These are phyloP conservation scores for Corythornis leucogaster DNA, from an alignment of 2,797 vertebrate species.

Conservation along the genomic window DNA sequence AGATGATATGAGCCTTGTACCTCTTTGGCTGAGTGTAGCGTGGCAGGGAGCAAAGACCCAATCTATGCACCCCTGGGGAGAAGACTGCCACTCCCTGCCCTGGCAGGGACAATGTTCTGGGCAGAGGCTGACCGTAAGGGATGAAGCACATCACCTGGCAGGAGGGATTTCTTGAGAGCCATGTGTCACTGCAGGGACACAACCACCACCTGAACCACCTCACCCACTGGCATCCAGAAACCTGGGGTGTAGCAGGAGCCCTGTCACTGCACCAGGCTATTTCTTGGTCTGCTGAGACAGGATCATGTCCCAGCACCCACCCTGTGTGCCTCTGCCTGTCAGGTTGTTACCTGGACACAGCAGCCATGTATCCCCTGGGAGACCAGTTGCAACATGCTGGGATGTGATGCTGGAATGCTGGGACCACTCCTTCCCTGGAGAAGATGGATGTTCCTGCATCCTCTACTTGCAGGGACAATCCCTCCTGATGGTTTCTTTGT, in stretches of 20 bases:
- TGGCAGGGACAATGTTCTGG: background rate
- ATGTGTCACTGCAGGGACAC: background rate
- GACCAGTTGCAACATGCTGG: accelerated
- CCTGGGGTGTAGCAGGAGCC: background rate
- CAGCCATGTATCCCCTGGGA: background rate
- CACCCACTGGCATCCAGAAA: background rate
- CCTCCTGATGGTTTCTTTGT: background rate
- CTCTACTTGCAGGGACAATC: background rate
- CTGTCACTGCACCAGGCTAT: background rate
- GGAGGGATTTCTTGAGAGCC: background rate
- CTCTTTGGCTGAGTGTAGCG: background rate
- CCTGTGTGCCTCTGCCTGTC: background rate
- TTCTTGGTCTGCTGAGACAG: background rate
- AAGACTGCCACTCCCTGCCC: background rate
- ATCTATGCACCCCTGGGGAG: background rate
- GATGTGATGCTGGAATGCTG: background rate
- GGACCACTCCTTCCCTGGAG: background rate
- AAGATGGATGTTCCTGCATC: background rate
- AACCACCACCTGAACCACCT: too few species aligned
- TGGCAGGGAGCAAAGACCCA: background rate
- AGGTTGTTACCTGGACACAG: background rate
- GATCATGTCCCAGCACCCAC: background rate
- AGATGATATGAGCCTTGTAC: background rate
- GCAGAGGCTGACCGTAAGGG: background rate
- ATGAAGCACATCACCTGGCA: background rate